phyloP scores from a whole-genome alignment of 2,113 vertebrate species.

The Ailuropoda melanoleuca region DNA sequence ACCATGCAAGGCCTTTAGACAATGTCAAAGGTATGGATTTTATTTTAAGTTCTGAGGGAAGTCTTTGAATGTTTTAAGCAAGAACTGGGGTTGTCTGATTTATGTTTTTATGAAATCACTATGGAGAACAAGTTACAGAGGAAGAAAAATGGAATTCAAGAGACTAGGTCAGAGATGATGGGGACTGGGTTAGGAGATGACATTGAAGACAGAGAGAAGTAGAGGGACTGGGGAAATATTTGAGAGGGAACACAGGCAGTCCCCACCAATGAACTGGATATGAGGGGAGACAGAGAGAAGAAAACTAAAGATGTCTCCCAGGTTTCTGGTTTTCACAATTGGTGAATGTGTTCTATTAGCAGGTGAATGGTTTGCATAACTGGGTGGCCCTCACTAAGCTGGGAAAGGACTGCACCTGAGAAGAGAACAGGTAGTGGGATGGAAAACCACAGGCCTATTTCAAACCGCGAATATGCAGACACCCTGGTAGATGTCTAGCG shows the following conservation, averaged over 20 bases:
- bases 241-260: background rate
- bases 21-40: background rate
- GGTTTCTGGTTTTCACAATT: background rate
- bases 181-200: background rate
- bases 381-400: background rate
- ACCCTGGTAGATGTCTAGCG: background rate
- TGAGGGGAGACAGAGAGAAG: background rate
- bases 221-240: background rate
- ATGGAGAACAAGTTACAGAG: background rate
- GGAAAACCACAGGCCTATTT: background rate
- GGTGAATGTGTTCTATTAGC: background rate
- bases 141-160: background rate
- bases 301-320: background rate
- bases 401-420: background rate
- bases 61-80: background rate
- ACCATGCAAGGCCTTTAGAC: background rate
- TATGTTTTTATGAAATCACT: background rate
- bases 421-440: background rate
- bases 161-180: background rate
- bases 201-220: too few relatives aligned
- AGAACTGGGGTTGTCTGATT: background rate
- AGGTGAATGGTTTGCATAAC: background rate
- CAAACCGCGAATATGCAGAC: background rate
- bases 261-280: background rate
- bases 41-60: background rate